These are phyloP conservation scores for Rhyacophila brunnea DNA, from an alignment of 1,140 invertebrate genomes.

Conservation along the genomic window DNA sequence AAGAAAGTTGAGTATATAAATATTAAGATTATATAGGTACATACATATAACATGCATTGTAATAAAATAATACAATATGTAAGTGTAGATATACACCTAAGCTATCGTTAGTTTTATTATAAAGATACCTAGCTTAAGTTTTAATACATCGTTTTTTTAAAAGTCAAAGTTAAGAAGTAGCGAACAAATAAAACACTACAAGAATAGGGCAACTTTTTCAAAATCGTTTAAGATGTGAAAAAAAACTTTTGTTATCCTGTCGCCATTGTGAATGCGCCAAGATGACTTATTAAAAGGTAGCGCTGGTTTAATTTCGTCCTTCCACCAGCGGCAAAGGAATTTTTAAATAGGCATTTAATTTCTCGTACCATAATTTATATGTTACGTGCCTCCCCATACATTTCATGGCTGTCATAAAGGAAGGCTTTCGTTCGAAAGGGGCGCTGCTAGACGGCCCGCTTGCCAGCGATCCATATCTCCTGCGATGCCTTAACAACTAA, in stretches of 20 bases:
- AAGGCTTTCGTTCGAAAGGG: constrained; percentile 8
- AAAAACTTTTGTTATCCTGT: constrained; percentile 21
- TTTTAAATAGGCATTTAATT: constrained; percentile 37
- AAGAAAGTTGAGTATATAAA: no score
- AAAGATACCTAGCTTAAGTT: no score
- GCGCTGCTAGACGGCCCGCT: background rate
- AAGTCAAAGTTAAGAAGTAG: no score
- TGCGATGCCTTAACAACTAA: constrained; percentile 13
- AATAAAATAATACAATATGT: no score
- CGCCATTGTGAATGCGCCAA: constrained; percentile 23
- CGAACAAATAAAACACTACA: no score
- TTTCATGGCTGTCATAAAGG: constrained; percentile 32
- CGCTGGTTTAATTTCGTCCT: constrained; percentile 33
- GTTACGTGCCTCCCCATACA: constrained; percentile 31
- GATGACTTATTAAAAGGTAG: constrained; percentile 35
- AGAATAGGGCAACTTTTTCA: background rate
- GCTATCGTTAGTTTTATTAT: no score
- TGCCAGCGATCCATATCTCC: constrained; percentile 1
- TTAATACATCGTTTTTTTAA: no score
- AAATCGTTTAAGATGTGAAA: background rate
- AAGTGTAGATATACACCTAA: no score
- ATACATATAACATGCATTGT: no score
- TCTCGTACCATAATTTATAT: constrained; percentile 34
- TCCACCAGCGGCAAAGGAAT: constrained; percentile 28
- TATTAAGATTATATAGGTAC: no score